Percentiles rank a stretch among this genome's conserved stretches.
Evolutionary conservation across 2,113 vertebrate species (phyloP).

Genomic region (Hucho hucho): DNA sequence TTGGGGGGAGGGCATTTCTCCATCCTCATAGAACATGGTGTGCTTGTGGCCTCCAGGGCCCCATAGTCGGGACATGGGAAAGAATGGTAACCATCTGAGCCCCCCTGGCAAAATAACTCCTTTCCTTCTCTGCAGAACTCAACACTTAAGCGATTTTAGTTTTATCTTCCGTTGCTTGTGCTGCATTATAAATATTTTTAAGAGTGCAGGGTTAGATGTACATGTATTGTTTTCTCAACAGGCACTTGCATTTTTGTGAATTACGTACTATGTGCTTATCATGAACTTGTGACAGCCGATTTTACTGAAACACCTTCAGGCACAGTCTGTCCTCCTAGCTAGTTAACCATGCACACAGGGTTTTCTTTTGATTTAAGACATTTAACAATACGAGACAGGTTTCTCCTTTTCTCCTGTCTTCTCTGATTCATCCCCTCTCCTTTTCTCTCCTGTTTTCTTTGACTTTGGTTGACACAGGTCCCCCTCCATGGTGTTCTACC

Average conservation of each 20-base stretch:
- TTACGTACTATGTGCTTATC: neutral
- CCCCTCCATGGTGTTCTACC: conserved; percentile 95
- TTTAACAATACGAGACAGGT: neutral
- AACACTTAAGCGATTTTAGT: neutral
- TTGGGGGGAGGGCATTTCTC: conserved; percentile 36
- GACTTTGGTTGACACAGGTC: conserved; percentile 83
- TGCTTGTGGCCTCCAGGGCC: conserved; percentile 35
- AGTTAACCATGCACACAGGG: neutral
- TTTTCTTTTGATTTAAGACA: neutral
- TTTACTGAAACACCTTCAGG: neutral
- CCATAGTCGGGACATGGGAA: conserved; percentile 13
- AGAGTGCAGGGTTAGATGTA: neutral
- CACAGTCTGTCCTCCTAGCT: neutral
- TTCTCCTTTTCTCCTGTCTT: conserved; percentile 9
- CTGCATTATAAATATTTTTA: neutral
- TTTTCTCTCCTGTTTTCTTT: conserved; percentile 53
- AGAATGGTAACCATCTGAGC: conserved; percentile 15
- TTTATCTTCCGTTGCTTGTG: neutral
- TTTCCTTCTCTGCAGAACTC: neutral
- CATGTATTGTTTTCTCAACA: neutral
- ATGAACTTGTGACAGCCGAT: neutral
- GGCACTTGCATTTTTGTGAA: neutral
- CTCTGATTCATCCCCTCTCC: conserved; percentile 45
- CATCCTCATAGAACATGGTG: conserved; percentile 51
- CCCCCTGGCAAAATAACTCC: neutral